Conservation (phyloP, 2,888 invertebrate species). For the Muschampia plurimacula region DNA sequence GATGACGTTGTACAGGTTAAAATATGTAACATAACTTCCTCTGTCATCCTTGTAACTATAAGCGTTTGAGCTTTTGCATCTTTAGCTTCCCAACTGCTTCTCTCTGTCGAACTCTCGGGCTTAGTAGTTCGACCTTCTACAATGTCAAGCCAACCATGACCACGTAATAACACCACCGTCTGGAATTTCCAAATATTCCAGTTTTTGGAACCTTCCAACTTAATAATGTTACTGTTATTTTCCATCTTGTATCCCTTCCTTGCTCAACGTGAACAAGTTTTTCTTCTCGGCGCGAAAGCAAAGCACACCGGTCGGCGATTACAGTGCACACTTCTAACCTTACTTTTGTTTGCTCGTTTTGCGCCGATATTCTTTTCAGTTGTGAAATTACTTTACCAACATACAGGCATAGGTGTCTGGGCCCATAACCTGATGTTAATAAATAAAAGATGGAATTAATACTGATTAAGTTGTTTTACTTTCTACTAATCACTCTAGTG, state of each 20-base stretch:
- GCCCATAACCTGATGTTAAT: conserved; percentile 4
- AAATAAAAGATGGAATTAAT: not conserved
- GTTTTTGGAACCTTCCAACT: conserved; percentile 49
- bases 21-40: conserved; percentile 51
- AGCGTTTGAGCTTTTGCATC: conserved; percentile 51
- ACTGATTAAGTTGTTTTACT: not conserved
- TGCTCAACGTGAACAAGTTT: conserved; percentile 17
- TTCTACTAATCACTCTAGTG: no score
- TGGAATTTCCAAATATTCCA: conserved; percentile 54
- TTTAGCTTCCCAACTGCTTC: conserved; percentile 43
- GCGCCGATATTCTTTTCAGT: not conserved
- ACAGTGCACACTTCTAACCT: not conserved
- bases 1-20: conserved; percentile 48
- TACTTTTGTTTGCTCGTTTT: not conserved
- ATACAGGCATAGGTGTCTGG: not conserved
- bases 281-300: not conserved
- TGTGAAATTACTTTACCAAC: not conserved
- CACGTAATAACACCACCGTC: conserved; percentile 44
- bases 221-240: conserved; percentile 37
- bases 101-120: conserved; percentile 40
- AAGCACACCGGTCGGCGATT: not conserved
- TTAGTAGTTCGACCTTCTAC: conserved; percentile 44
- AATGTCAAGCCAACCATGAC: conserved; percentile 46
- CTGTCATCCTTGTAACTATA: conserved; percentile 50
- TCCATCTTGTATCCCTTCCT: conserved; percentile 18